Evolutionary conservation across 2,888 invertebrate species (phyloP).

Genomic region (Drosophila limbata): DNA sequence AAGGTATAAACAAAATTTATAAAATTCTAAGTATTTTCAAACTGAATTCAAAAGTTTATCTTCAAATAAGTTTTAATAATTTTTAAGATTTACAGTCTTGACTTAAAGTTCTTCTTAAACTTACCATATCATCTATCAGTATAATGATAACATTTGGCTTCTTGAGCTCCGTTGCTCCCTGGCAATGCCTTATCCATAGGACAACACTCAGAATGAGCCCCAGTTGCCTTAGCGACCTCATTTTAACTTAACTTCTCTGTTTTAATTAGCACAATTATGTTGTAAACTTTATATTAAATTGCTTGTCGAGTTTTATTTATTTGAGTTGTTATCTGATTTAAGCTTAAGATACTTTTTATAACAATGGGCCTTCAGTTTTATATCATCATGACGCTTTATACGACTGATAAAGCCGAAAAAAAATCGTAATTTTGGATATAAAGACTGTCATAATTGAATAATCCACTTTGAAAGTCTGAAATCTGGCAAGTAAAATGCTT

Average conservation of each 20-base stretch:
- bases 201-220: slow-evolving; percentile 10
- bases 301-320: slow-evolving; percentile 6
- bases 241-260: slow-evolving; percentile 3
- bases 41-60: neutral
- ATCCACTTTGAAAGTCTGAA: neutral
- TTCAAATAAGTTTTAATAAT: neutral
- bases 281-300: slow-evolving; percentile 9
- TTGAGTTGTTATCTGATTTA: neutral
- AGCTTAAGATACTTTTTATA: slow-evolving; percentile 1
- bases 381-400: neutral
- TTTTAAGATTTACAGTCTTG: neutral
- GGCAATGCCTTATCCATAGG: slow-evolving; percentile 3
- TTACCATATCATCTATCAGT: slow-evolving; percentile 91
- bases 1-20: neutral
- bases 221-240: slow-evolving; percentile 2
- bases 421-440: neutral
- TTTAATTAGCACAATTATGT: slow-evolving; percentile 11
- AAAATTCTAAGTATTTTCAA: neutral
- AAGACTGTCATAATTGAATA: slow-evolving; percentile 2
- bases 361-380: neutral
- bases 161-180: slow-evolving; percentile 10
- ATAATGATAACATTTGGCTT: slow-evolving; percentile 91
- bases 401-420: neutral
- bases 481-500: neutral
- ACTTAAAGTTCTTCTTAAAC: neutral